These are phyloP conservation scores for Gadopsis marmoratus DNA, from an alignment of 2,797 vertebrate genomes.

Conservation along the genomic window DNA sequence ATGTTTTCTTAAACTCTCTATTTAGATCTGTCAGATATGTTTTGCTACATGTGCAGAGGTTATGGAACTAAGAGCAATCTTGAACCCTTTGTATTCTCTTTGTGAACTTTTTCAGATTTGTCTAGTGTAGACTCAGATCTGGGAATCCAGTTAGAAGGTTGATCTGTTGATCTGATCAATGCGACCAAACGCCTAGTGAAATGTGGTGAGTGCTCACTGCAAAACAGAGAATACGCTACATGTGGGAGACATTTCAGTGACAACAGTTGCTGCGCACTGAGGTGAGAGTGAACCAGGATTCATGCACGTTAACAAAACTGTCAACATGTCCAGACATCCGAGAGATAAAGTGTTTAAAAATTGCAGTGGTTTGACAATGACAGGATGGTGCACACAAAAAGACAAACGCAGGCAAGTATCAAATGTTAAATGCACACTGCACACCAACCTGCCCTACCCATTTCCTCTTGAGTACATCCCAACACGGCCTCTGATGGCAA, in stretches of 20 bases:
- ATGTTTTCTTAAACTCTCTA: not conserved
- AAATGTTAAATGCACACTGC: constrained; percentile 62
- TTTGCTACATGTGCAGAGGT: not conserved
- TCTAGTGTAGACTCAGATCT: not conserved
- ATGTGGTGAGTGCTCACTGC: constrained; percentile 32
- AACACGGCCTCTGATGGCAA: constrained; percentile 82
- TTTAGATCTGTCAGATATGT: not conserved
- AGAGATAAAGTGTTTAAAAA: not conserved
- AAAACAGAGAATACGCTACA: constrained; percentile 16
- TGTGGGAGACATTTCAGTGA: constrained; percentile 8
- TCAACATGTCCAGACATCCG: constrained; percentile 23
- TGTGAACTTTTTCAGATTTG: constrained; percentile 18
- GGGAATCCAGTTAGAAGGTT: constrained; percentile 34
- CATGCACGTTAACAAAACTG: constrained; percentile 62
- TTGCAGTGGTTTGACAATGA: constrained; percentile 38
- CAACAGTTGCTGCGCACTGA: constrained; percentile 14
- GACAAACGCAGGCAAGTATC: constrained; percentile 62
- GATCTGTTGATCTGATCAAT: constrained; percentile 17
- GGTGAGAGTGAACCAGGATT: constrained; percentile 27
- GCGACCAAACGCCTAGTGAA: constrained; percentile 31
- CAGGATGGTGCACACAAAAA: constrained; percentile 51
- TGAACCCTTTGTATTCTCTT: not conserved
- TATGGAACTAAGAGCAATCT: not conserved
- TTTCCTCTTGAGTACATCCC: constrained; percentile 85
- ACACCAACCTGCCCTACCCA: constrained; percentile 80